Percentiles rank a stretch among this genome's conserved stretches.
phyloP scores from a whole-genome alignment of 2,797 vertebrate genomes.

The Hippoglossus hippoglossus region DNA sequence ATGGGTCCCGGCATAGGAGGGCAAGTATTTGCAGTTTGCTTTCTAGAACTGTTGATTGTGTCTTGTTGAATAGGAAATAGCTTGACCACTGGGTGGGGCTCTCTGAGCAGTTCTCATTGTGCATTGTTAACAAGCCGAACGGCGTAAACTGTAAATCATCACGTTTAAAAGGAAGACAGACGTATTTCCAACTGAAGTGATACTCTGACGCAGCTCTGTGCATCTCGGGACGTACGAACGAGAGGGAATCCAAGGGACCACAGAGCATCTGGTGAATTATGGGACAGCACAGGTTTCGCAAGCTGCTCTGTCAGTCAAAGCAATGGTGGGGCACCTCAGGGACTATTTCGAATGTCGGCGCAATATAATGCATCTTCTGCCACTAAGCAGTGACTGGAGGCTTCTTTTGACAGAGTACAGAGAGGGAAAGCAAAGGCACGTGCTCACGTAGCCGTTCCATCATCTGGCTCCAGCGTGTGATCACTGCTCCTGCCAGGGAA shows the following conservation, averaged over 20 bases:
- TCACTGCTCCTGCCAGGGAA: conserved; percentile 73
- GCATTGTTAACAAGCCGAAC: conserved; percentile 14
- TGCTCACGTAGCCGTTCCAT: conserved; percentile 74
- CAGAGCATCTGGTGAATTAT: conserved; percentile 80
- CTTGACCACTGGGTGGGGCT: conserved; percentile 6
- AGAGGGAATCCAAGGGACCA: conserved; percentile 61
- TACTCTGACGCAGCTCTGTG: conserved; percentile 35
- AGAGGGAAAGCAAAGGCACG: conserved; percentile 70
- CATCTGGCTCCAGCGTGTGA: conserved; percentile 71
- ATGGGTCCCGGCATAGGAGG: neutral
- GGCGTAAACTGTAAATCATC: neutral
- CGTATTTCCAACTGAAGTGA: conserved; percentile 1
- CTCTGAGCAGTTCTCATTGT: neutral
- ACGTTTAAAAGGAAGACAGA: conserved; percentile 12
- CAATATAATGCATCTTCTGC: conserved; percentile 83
- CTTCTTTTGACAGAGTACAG: conserved; percentile 77
- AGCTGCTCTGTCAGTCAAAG: conserved; percentile 80
- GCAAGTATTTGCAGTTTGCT: conserved; percentile 25
- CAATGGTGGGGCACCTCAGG: conserved; percentile 72
- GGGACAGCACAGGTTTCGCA: conserved; percentile 74
- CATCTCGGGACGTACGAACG: conserved; percentile 41
- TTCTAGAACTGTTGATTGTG: neutral
- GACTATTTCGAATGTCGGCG: conserved; percentile 80
- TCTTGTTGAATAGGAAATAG: conserved; percentile 10
- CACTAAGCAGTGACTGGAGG: conserved; percentile 79